Conservation (phyloP, 2,888 invertebrate genomes). For the Leptothorax acervorum region DNA sequence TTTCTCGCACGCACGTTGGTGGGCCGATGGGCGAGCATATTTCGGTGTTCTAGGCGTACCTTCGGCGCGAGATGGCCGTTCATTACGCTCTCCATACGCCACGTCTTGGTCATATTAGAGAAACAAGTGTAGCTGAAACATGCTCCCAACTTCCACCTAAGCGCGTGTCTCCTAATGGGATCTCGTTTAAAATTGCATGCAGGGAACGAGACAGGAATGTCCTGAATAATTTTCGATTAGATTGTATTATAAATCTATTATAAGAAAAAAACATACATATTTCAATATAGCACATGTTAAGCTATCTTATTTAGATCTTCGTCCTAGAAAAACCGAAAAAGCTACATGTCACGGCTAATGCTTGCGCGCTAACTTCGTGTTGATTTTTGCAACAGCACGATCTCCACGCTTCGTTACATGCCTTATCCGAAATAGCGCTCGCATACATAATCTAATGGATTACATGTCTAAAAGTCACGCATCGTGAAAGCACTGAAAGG, state of each 20-base stretch:
- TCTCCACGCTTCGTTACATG: conserved; percentile 19
- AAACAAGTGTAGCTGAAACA: neutral
- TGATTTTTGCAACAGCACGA: conserved; percentile 21
- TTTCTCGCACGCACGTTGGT: conserved; percentile 20
- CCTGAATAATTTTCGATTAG: neutral
- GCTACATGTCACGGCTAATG: neutral
- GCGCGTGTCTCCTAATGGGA: neutral
- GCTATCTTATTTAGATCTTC: neutral
- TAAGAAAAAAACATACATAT: neutral
- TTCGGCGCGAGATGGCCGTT: conserved; percentile 2
- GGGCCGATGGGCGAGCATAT: conserved; percentile 60
- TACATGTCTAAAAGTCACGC: conserved; percentile 38
- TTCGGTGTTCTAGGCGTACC: conserved; percentile 31
- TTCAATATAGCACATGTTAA: neutral
- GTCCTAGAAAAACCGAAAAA: neutral
- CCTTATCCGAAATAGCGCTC: conserved; percentile 29
- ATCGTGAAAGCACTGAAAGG: conserved; percentile 24
- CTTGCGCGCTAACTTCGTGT: neutral
- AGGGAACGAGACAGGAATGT: neutral
- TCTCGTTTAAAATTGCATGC: neutral
- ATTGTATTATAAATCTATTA: neutral
- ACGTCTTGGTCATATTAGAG: conserved; percentile 20
- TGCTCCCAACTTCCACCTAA: neutral
- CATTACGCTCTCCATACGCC: neutral
- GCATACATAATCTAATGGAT: conserved; percentile 45